Evolutionary conservation across 1,140 invertebrate genomes (phyloP).

Genomic region (Oscheius sp.): DNA sequence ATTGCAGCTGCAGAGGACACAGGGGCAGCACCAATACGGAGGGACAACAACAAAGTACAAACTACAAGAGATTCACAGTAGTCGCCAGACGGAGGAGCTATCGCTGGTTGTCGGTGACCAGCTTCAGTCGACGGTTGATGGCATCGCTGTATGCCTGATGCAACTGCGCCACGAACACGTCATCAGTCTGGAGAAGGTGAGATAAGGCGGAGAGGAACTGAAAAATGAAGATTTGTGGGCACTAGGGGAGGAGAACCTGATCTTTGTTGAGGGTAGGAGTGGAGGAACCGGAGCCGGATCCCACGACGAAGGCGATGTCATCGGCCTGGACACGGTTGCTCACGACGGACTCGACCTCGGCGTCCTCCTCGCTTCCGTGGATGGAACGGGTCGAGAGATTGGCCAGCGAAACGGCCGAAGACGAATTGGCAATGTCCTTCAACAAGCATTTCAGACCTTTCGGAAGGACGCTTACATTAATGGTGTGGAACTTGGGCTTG

Average conservation of each 20-base stretch:
- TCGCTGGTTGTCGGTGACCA: background rate
- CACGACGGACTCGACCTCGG: slow-evolving; percentile 1
- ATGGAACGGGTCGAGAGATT: slow-evolving; percentile 12
- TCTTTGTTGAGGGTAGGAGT: slow-evolving; percentile 22
- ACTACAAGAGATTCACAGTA: no score
- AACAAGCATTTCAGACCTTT: background rate
- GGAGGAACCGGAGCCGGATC: background rate
- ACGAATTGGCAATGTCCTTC: slow-evolving; percentile 11
- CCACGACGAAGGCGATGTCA: background rate
- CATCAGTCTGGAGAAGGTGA: slow-evolving; percentile 20
- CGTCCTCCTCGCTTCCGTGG: slow-evolving; percentile 12
- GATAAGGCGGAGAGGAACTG: slow-evolving; percentile 13
- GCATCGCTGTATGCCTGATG: slow-evolving; percentile 22
- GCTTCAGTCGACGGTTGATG: slow-evolving; percentile 17
- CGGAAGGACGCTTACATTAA: background rate
- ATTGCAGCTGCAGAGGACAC: no score
- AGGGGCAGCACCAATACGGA: no score
- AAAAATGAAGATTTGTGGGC: background rate
- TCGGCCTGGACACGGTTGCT: background rate
- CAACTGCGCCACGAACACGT: slow-evolving; percentile 14
- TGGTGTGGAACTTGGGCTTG: slow-evolving; percentile 1
- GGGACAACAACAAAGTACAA: no score
- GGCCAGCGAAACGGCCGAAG: slow-evolving; percentile 15
- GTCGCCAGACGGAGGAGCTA: background rate
- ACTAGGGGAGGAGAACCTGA: background rate